Percentiles rank a stretch among this genome's conserved stretches.
These are phyloP conservation scores for Emys orbicularis DNA, from an alignment of 2,797 vertebrate genomes.

Conservation along the genomic window DNA sequence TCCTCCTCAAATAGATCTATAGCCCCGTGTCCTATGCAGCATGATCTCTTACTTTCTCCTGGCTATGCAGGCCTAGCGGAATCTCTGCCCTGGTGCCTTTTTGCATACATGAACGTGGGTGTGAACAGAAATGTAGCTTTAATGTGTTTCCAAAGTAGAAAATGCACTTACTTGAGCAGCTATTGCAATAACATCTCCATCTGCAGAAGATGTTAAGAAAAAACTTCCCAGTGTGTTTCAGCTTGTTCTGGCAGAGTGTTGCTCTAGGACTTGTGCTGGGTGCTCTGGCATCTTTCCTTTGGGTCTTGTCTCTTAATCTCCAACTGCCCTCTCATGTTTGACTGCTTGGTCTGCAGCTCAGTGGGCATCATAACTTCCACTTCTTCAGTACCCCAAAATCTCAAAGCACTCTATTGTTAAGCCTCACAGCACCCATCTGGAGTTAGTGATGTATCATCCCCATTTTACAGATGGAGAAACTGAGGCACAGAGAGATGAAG, in stretches of 20 bases:
- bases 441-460: neutral
- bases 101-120: neutral
- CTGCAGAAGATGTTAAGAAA: constrained; percentile 78
- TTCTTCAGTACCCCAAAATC: neutral
- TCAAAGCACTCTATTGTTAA: neutral
- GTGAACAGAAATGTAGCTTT: constrained; percentile 67
- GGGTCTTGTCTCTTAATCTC: constrained; percentile 54
- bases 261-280: constrained; percentile 54
- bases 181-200: constrained; percentile 78
- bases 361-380: constrained; percentile 23
- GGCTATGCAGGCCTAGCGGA: constrained; percentile 37
- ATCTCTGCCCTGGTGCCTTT: constrained; percentile 1
- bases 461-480: constrained; percentile 30
- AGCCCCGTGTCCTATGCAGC: neutral
- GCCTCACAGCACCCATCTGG: neutral
- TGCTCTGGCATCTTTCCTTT: constrained; percentile 50
- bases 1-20: neutral
- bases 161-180: constrained; percentile 78
- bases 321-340: constrained; percentile 55
- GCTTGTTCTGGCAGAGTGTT: constrained; percentile 69
- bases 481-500: neutral
- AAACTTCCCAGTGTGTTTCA: constrained; percentile 52
- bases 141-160: constrained; percentile 75
- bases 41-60: constrained; percentile 39
- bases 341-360: constrained; percentile 12